Percentiles rank a stretch among this genome's conserved stretches.
Conservation (phyloP, 2,797 vertebrate genomes). For the Anguilla megastoma region DNA sequence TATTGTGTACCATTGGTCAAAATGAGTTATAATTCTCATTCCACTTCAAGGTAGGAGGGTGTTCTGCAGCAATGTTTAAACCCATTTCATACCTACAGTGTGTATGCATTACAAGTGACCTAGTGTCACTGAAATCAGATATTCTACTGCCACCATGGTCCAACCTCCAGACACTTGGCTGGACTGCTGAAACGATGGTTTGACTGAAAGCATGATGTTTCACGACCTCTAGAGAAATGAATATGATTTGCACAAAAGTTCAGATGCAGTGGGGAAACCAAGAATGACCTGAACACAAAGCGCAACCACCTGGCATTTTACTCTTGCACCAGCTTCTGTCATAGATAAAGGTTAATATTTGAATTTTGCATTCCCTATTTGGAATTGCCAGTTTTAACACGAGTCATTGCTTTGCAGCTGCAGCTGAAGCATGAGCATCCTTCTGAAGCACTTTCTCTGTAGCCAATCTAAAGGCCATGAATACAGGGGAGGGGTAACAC, state of each 20-base stretch:
- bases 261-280: background rate
- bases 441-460: background rate
- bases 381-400: background rate
- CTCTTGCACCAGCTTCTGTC: background rate
- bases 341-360: background rate
- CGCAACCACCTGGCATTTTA: background rate
- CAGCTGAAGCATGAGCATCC: background rate
- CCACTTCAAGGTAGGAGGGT: background rate
- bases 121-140: background rate
- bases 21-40: background rate
- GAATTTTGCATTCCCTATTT: background rate
- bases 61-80: background rate
- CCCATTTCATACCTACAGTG: background rate
- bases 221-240: background rate
- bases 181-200: background rate
- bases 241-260: background rate
- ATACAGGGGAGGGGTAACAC: too few species aligned
- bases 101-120: background rate
- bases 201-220: background rate
- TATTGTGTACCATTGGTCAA: background rate
- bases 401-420: background rate
- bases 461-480: background rate
- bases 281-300: background rate
- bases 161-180: background rate
- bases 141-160: background rate